Percentiles rank a stretch among this genome's conserved stretches.
Evolutionary conservation across 2,888 invertebrate species (phyloP).

Genomic region (Palloptera scutellata): DNA sequence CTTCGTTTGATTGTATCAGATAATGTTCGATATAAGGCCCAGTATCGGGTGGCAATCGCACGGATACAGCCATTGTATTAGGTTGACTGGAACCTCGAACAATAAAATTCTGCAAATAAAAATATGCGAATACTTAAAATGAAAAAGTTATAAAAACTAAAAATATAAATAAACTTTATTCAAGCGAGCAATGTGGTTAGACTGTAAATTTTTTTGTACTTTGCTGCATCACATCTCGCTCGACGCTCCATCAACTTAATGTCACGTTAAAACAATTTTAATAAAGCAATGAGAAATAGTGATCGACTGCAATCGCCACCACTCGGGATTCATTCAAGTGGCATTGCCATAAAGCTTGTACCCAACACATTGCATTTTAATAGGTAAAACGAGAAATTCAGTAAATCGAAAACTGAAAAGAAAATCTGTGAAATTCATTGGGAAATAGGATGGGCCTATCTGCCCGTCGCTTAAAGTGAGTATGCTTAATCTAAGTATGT

Average conservation of each 20-base stretch:
- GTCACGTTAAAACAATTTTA: conserved; percentile 63
- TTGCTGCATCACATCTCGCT: neutral
- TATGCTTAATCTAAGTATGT: neutral
- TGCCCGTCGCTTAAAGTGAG: neutral
- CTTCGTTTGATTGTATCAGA: conserved; percentile 85
- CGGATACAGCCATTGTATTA: conserved; percentile 94
- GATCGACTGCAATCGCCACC: conserved; percentile 30
- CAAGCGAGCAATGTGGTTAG: too few species aligned
- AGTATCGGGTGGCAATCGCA: conserved; percentile 84
- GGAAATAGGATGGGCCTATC: neutral
- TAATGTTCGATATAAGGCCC: conserved; percentile 96
- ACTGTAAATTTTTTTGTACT: too few species aligned
- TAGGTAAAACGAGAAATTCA: too few species aligned
- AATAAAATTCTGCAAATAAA: conserved; percentile 82
- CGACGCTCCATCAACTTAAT: conserved; percentile 43
- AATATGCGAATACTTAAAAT: conserved; percentile 21
- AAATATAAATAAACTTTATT: too few species aligned
- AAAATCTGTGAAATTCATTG: conserved; percentile 5
- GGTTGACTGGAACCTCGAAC: conserved; percentile 93
- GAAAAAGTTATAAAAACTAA: too few species aligned
- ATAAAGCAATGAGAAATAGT: conserved; percentile 52
- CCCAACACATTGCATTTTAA: too few species aligned
- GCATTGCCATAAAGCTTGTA: too few species aligned
- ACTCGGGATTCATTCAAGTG: conserved; percentile 37
- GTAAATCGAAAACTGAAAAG: neutral